A percentile compares a stretch with the other conserved stretches of the same genome.
These are phyloP conservation scores for Cantharis lateralis DNA, from an alignment of 2,888 invertebrate species.

Conservation along the genomic window DNA sequence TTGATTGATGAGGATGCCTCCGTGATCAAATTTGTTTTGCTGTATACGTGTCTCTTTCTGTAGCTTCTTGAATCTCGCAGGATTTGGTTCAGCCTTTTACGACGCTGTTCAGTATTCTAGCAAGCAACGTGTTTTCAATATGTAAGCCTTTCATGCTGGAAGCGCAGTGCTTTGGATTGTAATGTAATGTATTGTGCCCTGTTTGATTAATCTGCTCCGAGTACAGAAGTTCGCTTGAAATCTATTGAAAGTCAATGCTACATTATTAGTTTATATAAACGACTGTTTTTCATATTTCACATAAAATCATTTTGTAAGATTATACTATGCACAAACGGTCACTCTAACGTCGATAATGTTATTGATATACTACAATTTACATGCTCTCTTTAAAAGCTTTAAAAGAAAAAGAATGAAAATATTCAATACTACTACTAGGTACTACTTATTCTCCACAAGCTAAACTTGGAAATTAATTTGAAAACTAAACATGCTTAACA, in stretches of 20 bases:
- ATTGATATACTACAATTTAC: not conserved
- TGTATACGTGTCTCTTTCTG: conserved; percentile 52
- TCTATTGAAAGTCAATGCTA: conserved; percentile 26
- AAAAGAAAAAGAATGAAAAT: not conserved
- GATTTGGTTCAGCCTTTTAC: conserved; percentile 42
- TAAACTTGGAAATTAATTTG: not conserved
- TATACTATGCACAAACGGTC: not conserved
- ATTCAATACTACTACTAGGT: too few relatives aligned
- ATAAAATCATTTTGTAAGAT: not conserved
- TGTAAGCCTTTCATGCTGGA: conserved; percentile 43
- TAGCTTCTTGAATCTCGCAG: conserved; percentile 41
- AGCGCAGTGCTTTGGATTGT: conserved; percentile 37
- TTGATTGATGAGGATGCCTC: conserved; percentile 57
- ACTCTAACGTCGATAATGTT: not conserved
- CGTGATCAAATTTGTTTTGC: conserved; percentile 57
- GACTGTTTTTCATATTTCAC: not conserved
- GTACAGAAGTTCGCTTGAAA: conserved; percentile 17
- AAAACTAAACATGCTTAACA: not conserved
- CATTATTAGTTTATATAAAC: conserved; percentile 11
- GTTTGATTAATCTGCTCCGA: conserved; percentile 42
- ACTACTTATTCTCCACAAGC: not conserved
- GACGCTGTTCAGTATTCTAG: conserved; percentile 41
- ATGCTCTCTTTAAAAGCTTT: not conserved
- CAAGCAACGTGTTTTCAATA: conserved; percentile 44
- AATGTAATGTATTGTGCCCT: conserved; percentile 42